Evolutionary conservation across 2,113 vertebrate species (phyloP).

Genomic region (Pontoporia blainvillei): DNA sequence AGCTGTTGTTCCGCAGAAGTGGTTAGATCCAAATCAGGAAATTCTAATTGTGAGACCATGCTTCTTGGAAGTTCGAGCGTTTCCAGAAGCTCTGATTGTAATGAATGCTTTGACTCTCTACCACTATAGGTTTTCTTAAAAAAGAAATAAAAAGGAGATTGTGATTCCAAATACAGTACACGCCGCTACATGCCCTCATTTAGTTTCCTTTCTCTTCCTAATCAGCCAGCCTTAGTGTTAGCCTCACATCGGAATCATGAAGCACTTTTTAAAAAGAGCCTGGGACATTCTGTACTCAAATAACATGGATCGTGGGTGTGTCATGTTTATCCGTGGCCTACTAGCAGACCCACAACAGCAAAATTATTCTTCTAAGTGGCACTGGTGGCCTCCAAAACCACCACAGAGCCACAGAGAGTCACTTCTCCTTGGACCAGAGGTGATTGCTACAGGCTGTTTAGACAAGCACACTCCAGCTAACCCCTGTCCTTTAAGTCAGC

Average conservation of each 20-base stretch:
- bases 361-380: neutral
- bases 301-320: neutral
- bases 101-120: neutral
- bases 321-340: neutral
- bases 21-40: neutral
- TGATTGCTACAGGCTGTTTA: neutral
- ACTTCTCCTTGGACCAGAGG: neutral
- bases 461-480: neutral
- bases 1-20: neutral
- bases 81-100: neutral
- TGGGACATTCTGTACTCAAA: neutral
- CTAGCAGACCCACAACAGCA: neutral
- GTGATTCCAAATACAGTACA: neutral
- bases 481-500: neutral
- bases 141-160: neutral
- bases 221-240: neutral
- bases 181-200: neutral
- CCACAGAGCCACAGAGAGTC: neutral
- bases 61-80: neutral
- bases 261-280: neutral
- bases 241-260: neutral
- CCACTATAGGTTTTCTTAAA: neutral
- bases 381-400: neutral
- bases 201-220: neutral
- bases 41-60: accelerated